Evolutionary conservation across 2,888 invertebrate species (phyloP), one percentile per base, ranked within the genome.

Genomic region (Tenthredo distinguenda): DNA sequence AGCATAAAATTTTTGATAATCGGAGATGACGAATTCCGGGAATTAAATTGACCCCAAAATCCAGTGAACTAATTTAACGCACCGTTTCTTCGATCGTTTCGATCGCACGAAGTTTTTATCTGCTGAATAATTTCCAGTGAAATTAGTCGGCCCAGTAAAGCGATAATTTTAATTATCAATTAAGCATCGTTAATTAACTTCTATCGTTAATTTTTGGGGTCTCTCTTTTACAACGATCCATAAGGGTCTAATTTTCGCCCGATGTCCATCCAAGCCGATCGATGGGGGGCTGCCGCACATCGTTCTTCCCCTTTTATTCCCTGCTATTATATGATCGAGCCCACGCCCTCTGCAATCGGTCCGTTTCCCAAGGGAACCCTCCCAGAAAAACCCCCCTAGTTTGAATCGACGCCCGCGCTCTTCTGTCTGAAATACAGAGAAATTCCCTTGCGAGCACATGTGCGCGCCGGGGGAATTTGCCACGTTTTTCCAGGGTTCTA

Each of bases 401-500:
- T 68, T 83, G 68, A 68, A 83, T 83, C 15, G 50, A 83, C 83
- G 68, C 31, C 58, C 81, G 81, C 81, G 40, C 34, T 34, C 4
- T 1, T 81, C 31, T 50, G 10, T 40, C 1, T 12, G 9, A 62
- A 37, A 62, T 18, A 81, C 21, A 31, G 43, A 79, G 77, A 83
- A 83, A 83, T 83, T 83, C 83, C 83, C 83, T 83, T 71, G 83
- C 83, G 83, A 83, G 83, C 83, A 83, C 83, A 83, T 83, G 83
- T 83, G 83, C 62, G 83, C 83, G 47, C 2, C 68, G n/a, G 71
- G 83, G 83, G 68, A 62, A 15, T 65, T 65, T 83, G 65, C 68
- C 83, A 83, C 83, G 71, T 83, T 83, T 83, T 83, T 83, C 18
- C 58, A 58, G 43, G 68, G 47, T 40, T 55, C 7, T 6, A 55